Evolutionary conservation across 1,140 invertebrate species (phyloP).

Genomic region (Drosophila lowei): DNA sequence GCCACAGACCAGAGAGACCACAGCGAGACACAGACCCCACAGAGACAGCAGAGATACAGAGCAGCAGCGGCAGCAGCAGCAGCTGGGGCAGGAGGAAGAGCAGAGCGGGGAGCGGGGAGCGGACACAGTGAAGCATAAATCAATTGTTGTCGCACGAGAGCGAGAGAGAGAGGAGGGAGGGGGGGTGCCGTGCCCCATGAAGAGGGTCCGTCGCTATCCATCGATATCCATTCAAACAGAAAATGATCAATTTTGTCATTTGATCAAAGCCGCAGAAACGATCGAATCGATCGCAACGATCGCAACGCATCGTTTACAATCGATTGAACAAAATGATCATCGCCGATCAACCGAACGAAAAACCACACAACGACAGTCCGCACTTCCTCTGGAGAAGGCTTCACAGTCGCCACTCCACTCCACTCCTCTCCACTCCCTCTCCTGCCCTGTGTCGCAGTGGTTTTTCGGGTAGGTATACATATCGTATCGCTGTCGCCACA

Average conservation of each 20-base stretch:
- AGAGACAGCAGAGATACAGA: conserved; percentile 47
- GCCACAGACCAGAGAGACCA: conserved; percentile 48
- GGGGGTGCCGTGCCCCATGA: background rate
- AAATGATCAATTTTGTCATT: conserved; percentile 83
- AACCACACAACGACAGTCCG: conserved; percentile 24
- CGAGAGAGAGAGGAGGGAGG: background rate
- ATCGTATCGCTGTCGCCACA: conserved; percentile 69
- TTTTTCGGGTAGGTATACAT: conserved; percentile 20
- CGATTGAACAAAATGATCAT: conserved; percentile 81
- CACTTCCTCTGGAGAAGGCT: conserved; percentile 52
- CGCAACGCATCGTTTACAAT: conserved; percentile 80
- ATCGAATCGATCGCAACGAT: conserved; percentile 75
- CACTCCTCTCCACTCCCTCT: background rate
- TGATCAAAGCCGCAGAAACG: conserved; percentile 81
- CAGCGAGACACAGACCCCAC: conserved; percentile 40
- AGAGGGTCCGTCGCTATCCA: conserved; percentile 19
- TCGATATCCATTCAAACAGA: conserved; percentile 81
- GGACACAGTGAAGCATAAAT: conserved; percentile 61
- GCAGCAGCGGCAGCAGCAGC: conserved; percentile 6
- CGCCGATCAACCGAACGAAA: conserved; percentile 53
- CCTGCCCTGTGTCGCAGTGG: background rate
- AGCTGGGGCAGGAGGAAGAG: no score
- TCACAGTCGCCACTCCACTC: background rate
- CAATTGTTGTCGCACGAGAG: conserved; percentile 64
- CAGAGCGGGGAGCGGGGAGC: background rate